Conservation (phyloP, 2,888 invertebrate species). For the Eristalis arbustorum region DNA sequence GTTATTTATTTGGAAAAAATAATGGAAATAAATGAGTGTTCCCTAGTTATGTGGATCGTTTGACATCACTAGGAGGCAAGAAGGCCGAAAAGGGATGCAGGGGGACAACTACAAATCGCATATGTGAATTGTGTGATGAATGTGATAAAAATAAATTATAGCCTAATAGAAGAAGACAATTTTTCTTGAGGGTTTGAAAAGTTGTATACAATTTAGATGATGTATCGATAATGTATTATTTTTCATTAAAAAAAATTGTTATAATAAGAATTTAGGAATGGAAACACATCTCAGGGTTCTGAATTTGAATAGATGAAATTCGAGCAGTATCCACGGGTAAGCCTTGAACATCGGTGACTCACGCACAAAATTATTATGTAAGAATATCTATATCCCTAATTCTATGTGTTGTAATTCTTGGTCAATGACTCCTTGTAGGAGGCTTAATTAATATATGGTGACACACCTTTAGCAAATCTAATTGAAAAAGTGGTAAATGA, state of each 20-base stretch:
- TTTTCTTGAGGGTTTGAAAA: background rate
- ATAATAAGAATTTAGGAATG: background rate
- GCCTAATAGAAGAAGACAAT: background rate
- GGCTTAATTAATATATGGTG: too few relatives aligned
- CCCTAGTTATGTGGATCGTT: background rate
- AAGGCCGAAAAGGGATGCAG: background rate
- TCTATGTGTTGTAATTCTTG: too few relatives aligned
- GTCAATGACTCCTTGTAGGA: too few relatives aligned
- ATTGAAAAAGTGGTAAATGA: too few relatives aligned
- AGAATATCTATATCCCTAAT: too few relatives aligned
- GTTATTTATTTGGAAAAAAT: slow-evolving; percentile 11
- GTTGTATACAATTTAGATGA: background rate
- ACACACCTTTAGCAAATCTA: too few relatives aligned
- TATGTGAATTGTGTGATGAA: background rate
- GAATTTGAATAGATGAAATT: too few relatives aligned
- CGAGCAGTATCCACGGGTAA: too few relatives aligned
- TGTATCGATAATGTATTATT: background rate
- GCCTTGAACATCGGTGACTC: too few relatives aligned
- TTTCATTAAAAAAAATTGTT: background rate
- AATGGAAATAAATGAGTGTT: background rate
- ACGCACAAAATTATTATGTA: too few relatives aligned
- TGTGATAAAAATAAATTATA: background rate
- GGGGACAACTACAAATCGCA: background rate
- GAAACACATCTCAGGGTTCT: background rate
- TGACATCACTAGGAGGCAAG: background rate